Evolutionary conservation across 2,888 invertebrate genomes (phyloP), one percentile per base, ranked within the genome.

Genomic region (Podotricha telesiphe): DNA sequence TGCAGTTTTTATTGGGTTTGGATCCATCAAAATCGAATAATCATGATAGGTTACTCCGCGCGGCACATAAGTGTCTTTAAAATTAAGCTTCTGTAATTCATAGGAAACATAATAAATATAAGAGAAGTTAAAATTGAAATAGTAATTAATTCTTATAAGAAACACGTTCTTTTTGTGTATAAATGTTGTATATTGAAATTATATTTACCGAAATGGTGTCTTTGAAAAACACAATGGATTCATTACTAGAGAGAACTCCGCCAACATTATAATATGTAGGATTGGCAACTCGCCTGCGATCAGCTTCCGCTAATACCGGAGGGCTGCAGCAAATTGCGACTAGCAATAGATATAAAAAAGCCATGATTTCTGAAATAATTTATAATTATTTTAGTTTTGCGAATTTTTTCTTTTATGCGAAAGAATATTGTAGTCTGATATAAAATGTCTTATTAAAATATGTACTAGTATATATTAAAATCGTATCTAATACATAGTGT

Each of bases 1-100:
- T 0, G 99, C 99, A 0, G 98, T 99, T 80, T 97, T 95, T 74
- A 99, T 99, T 0, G 99, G 99, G 91, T 99, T 99, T 50, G 97
- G 96, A 82, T 98, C 98, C 97, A 99, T 98, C 69, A 96, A 94
- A 79, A 98, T 97, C 7, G 98, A 96, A 74, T 96, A 96, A 75
- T 97, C 96, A 81, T 97, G 96, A 80, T 98, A 97, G 0, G 97
- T 97, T 8, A 97, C 96, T 64, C 97, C 97, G 74, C 96, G 95
- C 2, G 96, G 96, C 40, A 98, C 96, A 83, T 97, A 97, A 72
- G 96, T 95, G 73, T 95, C 95, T 86, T 97, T 96, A 82, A 97
- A 97, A 86, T 98, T 98, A 48, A 97, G 89, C 82, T 96, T 96
- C 98, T 98, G 92, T 47, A 93, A 92, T 72, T 81, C 72, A 40